phyloP scores from a whole-genome alignment of 1,140 invertebrate species.

The Batillaria attramentaria region DNA sequence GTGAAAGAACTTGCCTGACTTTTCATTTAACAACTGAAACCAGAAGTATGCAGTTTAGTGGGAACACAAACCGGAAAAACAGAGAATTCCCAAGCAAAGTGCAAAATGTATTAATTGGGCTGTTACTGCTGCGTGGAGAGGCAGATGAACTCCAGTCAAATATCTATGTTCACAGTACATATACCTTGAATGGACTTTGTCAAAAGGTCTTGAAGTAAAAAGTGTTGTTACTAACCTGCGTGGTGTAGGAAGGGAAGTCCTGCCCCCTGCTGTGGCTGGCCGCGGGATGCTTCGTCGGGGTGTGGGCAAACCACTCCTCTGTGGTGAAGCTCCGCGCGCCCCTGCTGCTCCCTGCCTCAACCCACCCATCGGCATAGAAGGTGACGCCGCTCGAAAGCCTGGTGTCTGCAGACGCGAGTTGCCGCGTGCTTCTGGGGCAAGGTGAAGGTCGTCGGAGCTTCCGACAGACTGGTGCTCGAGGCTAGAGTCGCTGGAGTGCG shows the following conservation, averaged over 20 bases:
- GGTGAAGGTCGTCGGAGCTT: conserved; percentile 51
- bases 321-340: conserved; percentile 45
- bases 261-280: conserved; percentile 28
- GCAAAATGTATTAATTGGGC: no score
- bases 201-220: neutral
- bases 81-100: no score
- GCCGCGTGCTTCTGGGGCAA: conserved; percentile 42
- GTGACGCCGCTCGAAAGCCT: conserved; percentile 46
- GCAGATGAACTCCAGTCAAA: neutral
- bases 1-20: no score
- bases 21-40: no score
- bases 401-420: conserved; percentile 49
- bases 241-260: conserved; percentile 50
- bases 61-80: no score
- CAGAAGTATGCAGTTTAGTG: no score
- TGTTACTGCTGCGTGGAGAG: no score
- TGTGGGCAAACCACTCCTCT: conserved; percentile 54
- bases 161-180: neutral
- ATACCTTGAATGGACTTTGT: neutral
- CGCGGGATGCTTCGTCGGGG: conserved; percentile 54
- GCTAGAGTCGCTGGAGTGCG: conserved; percentile 56
- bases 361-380: conserved; percentile 47
- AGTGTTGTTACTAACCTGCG: conserved; percentile 41
- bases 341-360: conserved; percentile 40
- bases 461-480: conserved; percentile 52